Base-by-base conservation (phyloP, 2,888 invertebrate species). In the Sminthurides aquaticus region DNA sequence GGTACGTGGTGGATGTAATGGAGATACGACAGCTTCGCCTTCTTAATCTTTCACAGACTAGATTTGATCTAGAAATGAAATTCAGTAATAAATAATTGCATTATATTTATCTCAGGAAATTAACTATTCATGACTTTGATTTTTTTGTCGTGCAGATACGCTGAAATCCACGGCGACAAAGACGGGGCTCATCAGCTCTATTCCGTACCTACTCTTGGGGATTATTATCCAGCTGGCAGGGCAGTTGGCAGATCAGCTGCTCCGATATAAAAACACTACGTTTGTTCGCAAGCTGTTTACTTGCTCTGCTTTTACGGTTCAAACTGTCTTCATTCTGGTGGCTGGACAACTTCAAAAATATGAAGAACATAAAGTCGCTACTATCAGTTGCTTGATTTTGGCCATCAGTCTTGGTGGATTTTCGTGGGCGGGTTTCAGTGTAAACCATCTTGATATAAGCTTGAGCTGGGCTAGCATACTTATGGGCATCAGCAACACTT, bases 381-480 rank as follows among this genome's bases (percentile, higher is more conserved):
- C 89, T 52, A 83, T 92, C n/a, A 81, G 86, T n/a, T 92, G 86
- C 77, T 84, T 95, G 34, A 90, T 91, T 0, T 82, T 92, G 57
- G 92, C 93, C 0, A 91, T 94, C 0, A 94, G 94, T 0, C 81
- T 93, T 1, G 94, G 95, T 0, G 91, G 93, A 0, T 91, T 94
- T 78, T 91, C 93, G 0, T 94, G 93, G 92, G 87, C 91, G 3
- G 94, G 93, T 52, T 92, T 76, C 75, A 81, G 81, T 67, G 83
- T 84, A n/a, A 84, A 84, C 73, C 91, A 93, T 77, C 79, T 95
- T 77, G 95, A 95, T 78, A 86, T 95, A 61, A 94, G 94, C 0
- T 93, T 94, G 0, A 90, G 90, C 68, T 91, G 90, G 80, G 93
- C 94, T 11, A 89, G 93, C 77, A 86, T 95, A 0, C 79, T 95